Evolutionary conservation across 2,797 vertebrate genomes (phyloP), one percentile per base, ranked within the genome.

Genomic region (Hoplostethus atlanticus): DNA sequence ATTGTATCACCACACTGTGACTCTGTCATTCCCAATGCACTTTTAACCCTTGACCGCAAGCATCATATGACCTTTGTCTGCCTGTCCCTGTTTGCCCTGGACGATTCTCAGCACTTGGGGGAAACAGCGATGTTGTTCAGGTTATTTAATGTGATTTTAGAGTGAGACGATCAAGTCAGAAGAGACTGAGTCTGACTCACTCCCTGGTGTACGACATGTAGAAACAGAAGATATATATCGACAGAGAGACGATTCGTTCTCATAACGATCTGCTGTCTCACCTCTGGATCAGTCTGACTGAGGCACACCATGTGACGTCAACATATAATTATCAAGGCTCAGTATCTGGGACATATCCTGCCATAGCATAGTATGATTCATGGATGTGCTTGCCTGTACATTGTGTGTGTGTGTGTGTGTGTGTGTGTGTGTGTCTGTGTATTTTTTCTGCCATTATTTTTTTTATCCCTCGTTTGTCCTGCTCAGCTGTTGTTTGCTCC

Each of bases 221-320:
- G 16, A 5, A 21, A 42, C n/a, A 36, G 15, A 30, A 11, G 28
- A 3, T n/a, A n/a, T 28, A 60, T 63, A 77, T 54, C 70, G 16
- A 70, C 6, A 9, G 6, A 46, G 38, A 30, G 10, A 42, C 7
- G 38, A 21, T 40, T 40, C 9, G 7, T n/a, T 54, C 50, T 66
- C 31, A 3, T 13, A 70, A n/a, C 40, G 7, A 38, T 47, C 40
- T 30, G 11, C 62, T 34, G 82, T 80, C 76, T 91, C 65, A 82
- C 81, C 84, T 77, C 21, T 38, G 87, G 90, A 78, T 90, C 85
- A 87, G 66, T n/a, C 11, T 46, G 79, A 89, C 85, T 89, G 84
- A 52, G 11, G 51, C 53, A 60, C 9, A 2, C 54, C 15, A 17
- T 31, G 64, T 59, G 74, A 85, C 68, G 73, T 64, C 71, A 87